Conservation (phyloP, 2,888 invertebrate species). For the Schizaphis graminum region DNA sequence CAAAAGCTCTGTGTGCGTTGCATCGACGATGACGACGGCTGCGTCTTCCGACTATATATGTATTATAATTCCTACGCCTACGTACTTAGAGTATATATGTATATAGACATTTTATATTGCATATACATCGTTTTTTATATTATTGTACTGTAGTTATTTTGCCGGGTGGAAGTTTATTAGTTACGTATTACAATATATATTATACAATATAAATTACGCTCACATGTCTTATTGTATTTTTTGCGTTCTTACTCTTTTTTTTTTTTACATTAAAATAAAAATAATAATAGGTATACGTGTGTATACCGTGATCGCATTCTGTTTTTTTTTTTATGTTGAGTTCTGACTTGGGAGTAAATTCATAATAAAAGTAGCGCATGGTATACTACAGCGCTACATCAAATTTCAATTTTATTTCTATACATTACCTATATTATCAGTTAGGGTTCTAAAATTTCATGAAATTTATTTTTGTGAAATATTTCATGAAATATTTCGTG, state of each 20-base stretch:
- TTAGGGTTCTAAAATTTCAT: no score
- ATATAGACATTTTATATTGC: neutral
- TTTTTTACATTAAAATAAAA: neutral
- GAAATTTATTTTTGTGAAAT: no score
- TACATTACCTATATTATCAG: neutral
- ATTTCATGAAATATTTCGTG: no score
- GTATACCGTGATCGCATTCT: neutral
- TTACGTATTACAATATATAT: neutral
- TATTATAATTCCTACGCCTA: neutral
- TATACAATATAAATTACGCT: neutral
- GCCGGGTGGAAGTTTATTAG: neutral
- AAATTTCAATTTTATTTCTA: neutral
- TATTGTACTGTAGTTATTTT: neutral
- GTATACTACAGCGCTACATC: neutral
- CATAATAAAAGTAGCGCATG: fast-evolving
- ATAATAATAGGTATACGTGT: no score
- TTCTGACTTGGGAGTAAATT: neutral
- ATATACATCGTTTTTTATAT: neutral
- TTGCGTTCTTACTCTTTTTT: neutral
- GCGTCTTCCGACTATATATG: neutral
- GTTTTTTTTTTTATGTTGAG: neutral
- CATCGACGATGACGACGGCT: neutral
- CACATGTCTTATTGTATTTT: neutral
- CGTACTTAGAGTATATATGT: neutral
- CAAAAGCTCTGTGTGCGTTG: conserved; percentile 30